These are phyloP conservation scores for Sebastolobus alascanus DNA, from an alignment of 2,797 vertebrate species.

Conservation along the genomic window DNA sequence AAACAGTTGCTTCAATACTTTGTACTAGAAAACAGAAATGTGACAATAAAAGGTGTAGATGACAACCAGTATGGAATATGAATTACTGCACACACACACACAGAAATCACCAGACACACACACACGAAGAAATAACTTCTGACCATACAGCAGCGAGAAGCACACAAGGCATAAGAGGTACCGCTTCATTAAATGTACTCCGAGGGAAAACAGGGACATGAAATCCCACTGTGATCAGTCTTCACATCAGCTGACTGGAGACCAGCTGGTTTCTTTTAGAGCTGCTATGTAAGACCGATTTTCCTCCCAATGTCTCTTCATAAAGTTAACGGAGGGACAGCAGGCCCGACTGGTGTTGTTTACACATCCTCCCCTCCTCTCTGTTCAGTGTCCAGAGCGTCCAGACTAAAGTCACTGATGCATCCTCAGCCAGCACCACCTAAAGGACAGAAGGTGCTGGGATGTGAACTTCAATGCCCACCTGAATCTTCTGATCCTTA, in stretches of 20 bases:
- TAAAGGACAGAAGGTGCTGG: constrained; percentile 17
- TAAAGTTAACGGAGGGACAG: background rate
- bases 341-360: background rate
- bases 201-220: constrained; percentile 16
- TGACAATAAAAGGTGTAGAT: constrained; percentile 21
- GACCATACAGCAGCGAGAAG: constrained; percentile 55
- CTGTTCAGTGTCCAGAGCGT: constrained; percentile 3
- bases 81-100: constrained; percentile 18
- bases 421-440: background rate
- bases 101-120: constrained; percentile 25
- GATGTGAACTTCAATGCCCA: constrained; percentile 7
- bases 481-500: constrained; percentile 1
- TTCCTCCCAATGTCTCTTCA: constrained; percentile 5
- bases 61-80: constrained; percentile 17
- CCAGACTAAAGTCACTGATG: background rate
- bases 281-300: background rate
- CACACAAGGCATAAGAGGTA: constrained; percentile 58
- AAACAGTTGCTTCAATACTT: constrained; percentile 29
- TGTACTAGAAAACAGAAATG: constrained; percentile 16
- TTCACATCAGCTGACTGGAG: constrained; percentile 7
- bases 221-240: constrained; percentile 8
- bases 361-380: background rate
- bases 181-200: constrained; percentile 37
- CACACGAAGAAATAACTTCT: constrained; percentile 27
- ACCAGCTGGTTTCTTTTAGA: constrained; percentile 8